These are phyloP conservation scores for Plutella xylostella DNA, from an alignment of 2,888 invertebrate species.

Conservation along the genomic window DNA sequence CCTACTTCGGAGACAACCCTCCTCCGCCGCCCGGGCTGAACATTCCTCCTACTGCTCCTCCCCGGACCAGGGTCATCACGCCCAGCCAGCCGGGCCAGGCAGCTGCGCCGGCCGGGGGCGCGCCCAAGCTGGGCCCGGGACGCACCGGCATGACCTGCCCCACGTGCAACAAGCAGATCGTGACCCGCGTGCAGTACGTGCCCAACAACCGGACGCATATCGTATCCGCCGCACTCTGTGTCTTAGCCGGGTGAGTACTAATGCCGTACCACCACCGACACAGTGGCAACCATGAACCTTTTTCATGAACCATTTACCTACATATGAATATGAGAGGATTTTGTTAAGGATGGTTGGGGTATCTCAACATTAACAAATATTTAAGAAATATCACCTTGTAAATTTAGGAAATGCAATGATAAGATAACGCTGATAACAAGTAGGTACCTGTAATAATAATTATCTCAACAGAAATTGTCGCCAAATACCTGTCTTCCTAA, in stretches of 20 bases:
- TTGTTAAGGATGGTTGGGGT: too few relatives aligned
- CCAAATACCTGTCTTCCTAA: too few relatives aligned
- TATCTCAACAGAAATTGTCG: too few relatives aligned
- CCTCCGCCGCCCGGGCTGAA: conserved; percentile 43
- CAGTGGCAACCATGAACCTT: too few relatives aligned
- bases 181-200: conserved; percentile 53
- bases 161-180: conserved; percentile 48
- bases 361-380: too few relatives aligned
- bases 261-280: not conserved
- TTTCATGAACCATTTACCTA: too few relatives aligned
- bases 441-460: too few relatives aligned
- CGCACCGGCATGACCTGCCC: conserved; percentile 51
- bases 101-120: conserved; percentile 19
- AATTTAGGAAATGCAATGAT: too few relatives aligned
- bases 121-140: conserved; percentile 46
- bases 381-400: too few relatives aligned
- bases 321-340: too few relatives aligned
- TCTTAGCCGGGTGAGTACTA: conserved; percentile 48
- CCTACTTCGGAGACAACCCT: conserved; percentile 53
- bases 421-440: too few relatives aligned
- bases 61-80: conserved; percentile 48
- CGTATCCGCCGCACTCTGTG: conserved; percentile 52
- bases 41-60: conserved; percentile 29
- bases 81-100: conserved; percentile 20
- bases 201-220: conserved; percentile 59